Percentiles rank a stretch among this genome's conserved stretches.
Conservation (phyloP, 1,140 invertebrate genomes). For the Branchinecta lynchi region DNA sequence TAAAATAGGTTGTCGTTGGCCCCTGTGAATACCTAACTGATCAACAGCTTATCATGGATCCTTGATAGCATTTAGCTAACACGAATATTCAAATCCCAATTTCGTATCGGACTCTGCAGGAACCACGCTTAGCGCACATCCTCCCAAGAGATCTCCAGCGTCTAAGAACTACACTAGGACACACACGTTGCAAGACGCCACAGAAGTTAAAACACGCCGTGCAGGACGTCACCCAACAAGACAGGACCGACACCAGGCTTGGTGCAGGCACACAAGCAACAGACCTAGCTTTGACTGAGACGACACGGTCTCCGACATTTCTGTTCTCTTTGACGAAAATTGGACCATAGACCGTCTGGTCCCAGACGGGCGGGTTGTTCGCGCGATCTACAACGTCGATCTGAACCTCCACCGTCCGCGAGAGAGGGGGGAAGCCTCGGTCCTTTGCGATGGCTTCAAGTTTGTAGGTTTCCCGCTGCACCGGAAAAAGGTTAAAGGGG, state of each 20-base stretch:
- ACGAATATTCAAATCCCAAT: too few relatives aligned
- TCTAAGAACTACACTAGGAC: constrained; percentile 61
- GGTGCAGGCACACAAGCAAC: constrained; percentile 31
- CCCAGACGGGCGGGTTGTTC: constrained; percentile 93
- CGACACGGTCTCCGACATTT: constrained; percentile 86
- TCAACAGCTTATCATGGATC: too few relatives aligned
- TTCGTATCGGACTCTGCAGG: too few relatives aligned
- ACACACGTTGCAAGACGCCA: background rate
- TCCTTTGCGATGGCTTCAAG: constrained; percentile 91
- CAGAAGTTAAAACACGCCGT: background rate
- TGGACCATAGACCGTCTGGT: constrained; percentile 84
- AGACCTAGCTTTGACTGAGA: constrained; percentile 94
- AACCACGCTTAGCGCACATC: too few relatives aligned
- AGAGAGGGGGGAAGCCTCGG: constrained; percentile 81
- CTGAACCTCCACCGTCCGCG: constrained; percentile 84
- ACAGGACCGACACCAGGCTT: background rate
- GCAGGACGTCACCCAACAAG: background rate
- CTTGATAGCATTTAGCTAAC: too few relatives aligned
- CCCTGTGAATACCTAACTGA: too few relatives aligned
- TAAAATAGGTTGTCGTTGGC: too few relatives aligned
- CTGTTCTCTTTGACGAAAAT: constrained; percentile 94
- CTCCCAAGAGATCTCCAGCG: too few relatives aligned
- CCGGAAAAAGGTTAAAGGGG: constrained; percentile 2
- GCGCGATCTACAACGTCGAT: constrained; percentile 93
- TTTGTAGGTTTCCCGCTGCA: constrained; percentile 87